Conservation (phyloP, 2,888 invertebrate genomes). For the Pristionchus mayeri region DNA sequence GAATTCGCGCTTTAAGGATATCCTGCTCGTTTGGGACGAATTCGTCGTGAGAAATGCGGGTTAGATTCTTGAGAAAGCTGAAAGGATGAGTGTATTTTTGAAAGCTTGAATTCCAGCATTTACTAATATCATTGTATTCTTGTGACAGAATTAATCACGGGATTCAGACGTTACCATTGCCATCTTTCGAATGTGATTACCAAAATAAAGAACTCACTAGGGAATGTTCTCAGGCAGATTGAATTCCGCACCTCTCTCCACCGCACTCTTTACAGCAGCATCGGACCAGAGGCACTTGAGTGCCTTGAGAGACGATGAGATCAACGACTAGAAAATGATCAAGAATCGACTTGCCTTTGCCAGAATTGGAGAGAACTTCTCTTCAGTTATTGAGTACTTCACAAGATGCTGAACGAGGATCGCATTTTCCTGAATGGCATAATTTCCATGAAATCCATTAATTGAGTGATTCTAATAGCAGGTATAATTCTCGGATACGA, state of each 20-base stretch:
- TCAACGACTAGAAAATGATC: background rate
- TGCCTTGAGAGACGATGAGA: conserved; percentile 56
- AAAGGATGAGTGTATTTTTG: conserved; percentile 52
- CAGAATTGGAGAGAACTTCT: conserved; percentile 68
- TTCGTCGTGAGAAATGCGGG: conserved; percentile 67
- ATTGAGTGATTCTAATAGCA: no score
- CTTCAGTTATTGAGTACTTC: conserved; percentile 72
- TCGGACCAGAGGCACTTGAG: conserved; percentile 69
- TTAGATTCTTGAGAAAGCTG: conserved; percentile 72
- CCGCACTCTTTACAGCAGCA: conserved; percentile 61
- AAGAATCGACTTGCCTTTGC: conserved; percentile 51
- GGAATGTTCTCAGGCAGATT: conserved; percentile 72
- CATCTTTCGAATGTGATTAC: no score
- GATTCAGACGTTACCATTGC: no score
- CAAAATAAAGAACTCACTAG: conserved; percentile 69
- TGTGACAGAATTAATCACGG: no score
- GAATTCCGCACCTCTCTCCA: conserved; percentile 70
- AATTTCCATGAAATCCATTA: no score
- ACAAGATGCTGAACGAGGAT: conserved; percentile 69
- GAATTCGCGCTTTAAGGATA: conserved; percentile 74
- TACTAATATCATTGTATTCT: no score
- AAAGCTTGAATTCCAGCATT: no score
- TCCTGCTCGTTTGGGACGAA: conserved; percentile 75
- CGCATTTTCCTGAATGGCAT: conserved; percentile 66
- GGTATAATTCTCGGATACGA: no score